phyloP scores from a whole-genome alignment of 64 coral and sea anemone species.

The Platygyra sinensis region DNA sequence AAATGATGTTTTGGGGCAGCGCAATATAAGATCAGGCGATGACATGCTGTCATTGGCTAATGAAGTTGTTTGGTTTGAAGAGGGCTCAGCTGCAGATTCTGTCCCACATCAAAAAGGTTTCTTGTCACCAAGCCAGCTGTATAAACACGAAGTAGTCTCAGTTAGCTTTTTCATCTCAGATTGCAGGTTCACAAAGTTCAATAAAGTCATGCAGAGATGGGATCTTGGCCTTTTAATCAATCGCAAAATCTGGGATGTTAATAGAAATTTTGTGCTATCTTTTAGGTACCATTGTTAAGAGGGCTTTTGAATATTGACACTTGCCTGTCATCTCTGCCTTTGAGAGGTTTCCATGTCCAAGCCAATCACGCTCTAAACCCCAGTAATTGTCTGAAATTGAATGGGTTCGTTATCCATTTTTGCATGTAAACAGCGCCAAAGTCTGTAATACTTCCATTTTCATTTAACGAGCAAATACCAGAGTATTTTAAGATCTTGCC shows the following conservation, averaged over 20 bases:
- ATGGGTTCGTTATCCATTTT: not conserved
- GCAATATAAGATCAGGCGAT: not conserved
- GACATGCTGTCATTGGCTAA: conserved; percentile 21
- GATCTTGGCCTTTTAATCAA: not conserved
- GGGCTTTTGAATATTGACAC: conserved; percentile 6
- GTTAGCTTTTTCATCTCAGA: not conserved
- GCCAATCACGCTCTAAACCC: conserved; percentile 15
- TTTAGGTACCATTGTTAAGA: not conserved
- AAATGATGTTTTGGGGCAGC: not conserved
- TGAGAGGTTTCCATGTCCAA: not conserved
- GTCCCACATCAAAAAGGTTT: not conserved
- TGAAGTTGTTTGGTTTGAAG: conserved; percentile 12
- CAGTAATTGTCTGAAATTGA: not conserved
- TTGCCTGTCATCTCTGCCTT: not conserved
- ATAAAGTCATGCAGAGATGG: not conserved
- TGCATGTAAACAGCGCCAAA: not conserved
- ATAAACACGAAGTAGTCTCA: not conserved
- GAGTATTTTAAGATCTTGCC: not conserved
- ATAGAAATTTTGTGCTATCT: not conserved
- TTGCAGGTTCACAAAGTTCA: not conserved
- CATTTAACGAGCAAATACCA: not conserved
- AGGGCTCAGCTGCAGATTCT: not conserved
- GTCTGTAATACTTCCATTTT: not conserved
- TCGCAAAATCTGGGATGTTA: not conserved
- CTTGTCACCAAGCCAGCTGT: conserved; percentile 3